phyloP scores from a whole-genome alignment of 2,797 vertebrate genomes.

The Phylloscopus collybita region DNA sequence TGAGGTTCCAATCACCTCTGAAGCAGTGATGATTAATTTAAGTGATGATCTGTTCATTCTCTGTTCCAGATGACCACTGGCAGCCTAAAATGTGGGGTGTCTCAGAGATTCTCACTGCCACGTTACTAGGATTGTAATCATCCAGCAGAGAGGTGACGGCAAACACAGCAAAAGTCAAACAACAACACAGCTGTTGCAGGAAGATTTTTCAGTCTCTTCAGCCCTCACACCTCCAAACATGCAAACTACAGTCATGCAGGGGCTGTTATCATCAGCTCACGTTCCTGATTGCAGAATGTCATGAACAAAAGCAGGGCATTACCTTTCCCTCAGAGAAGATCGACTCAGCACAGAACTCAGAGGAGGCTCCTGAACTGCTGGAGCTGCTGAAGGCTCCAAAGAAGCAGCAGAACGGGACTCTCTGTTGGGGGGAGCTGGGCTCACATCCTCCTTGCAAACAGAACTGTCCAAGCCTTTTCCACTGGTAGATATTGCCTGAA shows the following conservation, averaged over 20 bases:
- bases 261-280: not conserved
- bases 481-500: constrained; percentile 69
- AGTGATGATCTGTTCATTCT: not conserved
- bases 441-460: constrained; percentile 56
- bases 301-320: constrained; percentile 8
- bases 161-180: not conserved
- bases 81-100: not conserved
- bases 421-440: constrained; percentile 26
- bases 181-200: not conserved
- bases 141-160: not conserved
- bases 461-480: constrained; percentile 66
- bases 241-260: not conserved
- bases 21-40: not conserved
- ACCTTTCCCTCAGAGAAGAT: constrained; percentile 90
- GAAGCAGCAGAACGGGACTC: constrained; percentile 24
- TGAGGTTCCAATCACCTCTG: not conserved
- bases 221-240: not conserved
- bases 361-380: constrained; percentile 67
- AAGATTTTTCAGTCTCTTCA: not conserved
- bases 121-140: not conserved
- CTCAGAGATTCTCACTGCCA: not conserved
- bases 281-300: not conserved
- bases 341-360: constrained; percentile 78
- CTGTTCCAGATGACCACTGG: not conserved
- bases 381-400: constrained; percentile 61